A percentile compares a stretch with the other conserved stretches of the same genome.
phyloP scores from a whole-genome alignment of 2,888 invertebrate genomes.

The Cheilosia vernalis region DNA sequence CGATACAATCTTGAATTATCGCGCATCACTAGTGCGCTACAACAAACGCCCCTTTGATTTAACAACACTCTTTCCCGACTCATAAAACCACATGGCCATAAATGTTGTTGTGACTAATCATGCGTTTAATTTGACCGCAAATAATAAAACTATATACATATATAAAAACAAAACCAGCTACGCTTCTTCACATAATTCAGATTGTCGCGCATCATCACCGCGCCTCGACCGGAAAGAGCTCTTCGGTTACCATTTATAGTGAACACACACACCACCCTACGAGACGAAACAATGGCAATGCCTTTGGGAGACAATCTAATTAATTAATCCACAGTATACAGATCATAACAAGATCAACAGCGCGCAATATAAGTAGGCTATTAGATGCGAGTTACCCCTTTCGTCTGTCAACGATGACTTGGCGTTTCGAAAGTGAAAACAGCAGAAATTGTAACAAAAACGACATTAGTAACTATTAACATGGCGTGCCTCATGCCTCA shows the following conservation, averaged over 20 bases:
- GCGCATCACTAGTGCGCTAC: no score
- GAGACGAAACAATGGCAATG: conserved; percentile 24
- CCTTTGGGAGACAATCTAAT: conserved; percentile 55
- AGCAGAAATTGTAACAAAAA: conserved; percentile 37
- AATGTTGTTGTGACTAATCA: conserved; percentile 70
- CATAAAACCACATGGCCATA: conserved; percentile 43
- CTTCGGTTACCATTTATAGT: conserved; percentile 65
- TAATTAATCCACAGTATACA: conserved; percentile 36
- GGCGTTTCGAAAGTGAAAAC: conserved; percentile 57
- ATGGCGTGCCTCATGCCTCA: conserved; percentile 24
- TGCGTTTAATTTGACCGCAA: conserved; percentile 65
- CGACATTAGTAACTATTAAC: conserved; percentile 48
- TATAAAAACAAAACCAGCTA: conserved; percentile 15
- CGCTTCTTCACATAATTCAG: conserved; percentile 31
- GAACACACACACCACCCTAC: not conserved
- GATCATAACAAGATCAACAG: conserved; percentile 49
- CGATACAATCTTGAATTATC: no score
- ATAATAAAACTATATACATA: conserved; percentile 23
- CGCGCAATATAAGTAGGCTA: conserved; percentile 17
- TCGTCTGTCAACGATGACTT: conserved; percentile 13
- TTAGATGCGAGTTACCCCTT: conserved; percentile 30
- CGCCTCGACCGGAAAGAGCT: conserved; percentile 55
- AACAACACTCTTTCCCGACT: conserved; percentile 18
- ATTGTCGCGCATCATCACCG: conserved; percentile 48
- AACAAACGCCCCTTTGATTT: conserved; percentile 13